Percentiles rank a stretch among this genome's conserved stretches.
Evolutionary conservation across 2,113 vertebrate genomes (phyloP).

Genomic region (Pelobates fuscus): DNA sequence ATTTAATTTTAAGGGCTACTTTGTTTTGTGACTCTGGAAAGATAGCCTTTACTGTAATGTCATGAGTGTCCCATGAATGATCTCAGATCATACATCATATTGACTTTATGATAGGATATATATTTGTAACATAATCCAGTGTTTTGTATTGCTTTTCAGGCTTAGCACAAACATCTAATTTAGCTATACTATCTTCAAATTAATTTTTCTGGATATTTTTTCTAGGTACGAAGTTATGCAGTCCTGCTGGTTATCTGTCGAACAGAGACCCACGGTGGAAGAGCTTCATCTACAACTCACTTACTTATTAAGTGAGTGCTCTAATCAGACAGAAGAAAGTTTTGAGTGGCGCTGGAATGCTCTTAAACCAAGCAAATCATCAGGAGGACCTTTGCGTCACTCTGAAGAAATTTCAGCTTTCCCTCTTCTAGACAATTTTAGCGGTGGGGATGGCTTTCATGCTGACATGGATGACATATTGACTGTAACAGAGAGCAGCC

Average conservation of each 20-base stretch:
- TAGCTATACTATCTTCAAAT: not conserved
- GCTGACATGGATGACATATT: conserved; percentile 85
- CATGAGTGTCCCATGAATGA: too few relatives aligned
- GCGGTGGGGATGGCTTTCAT: conserved; percentile 65
- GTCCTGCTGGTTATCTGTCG: conserved; percentile 84
- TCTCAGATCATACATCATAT: too few relatives aligned
- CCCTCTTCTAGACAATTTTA: conserved; percentile 77
- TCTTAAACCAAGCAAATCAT: conserved; percentile 66
- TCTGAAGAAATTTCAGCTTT: conserved; percentile 65
- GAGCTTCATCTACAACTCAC: conserved; percentile 88
- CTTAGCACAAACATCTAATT: too few relatives aligned
- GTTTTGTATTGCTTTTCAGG: too few relatives aligned
- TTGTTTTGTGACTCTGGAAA: too few relatives aligned
- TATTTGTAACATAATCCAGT: too few relatives aligned
- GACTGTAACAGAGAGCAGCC: conserved; percentile 89
- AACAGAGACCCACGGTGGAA: conserved; percentile 81
- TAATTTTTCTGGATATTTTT: conserved; percentile 2
- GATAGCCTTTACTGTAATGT: too few relatives aligned
- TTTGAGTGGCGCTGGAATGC: conserved; percentile 87
- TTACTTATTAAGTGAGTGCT: conserved; percentile 75
- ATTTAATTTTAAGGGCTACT: too few relatives aligned
- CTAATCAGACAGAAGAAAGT: conserved; percentile 71
- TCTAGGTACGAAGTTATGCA: conserved; percentile 91
- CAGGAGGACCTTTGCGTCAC: conserved; percentile 21
- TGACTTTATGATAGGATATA: too few relatives aligned